Percentiles rank a stretch among this genome's conserved stretches.
phyloP scores from a whole-genome alignment of 2,113 vertebrate species.

The Collichthys lucidus region DNA sequence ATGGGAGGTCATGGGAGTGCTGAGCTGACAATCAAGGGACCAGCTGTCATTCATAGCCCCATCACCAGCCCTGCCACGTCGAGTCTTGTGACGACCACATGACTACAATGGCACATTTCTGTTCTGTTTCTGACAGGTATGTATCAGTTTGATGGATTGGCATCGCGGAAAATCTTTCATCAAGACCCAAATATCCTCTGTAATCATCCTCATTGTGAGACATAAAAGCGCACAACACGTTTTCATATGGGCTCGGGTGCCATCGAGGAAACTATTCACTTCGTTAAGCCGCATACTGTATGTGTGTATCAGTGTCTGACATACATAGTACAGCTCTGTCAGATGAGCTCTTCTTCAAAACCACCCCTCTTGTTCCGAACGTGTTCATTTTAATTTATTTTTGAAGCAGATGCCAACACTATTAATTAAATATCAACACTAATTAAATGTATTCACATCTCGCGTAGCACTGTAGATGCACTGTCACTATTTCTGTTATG shows the following conservation, averaged over 20 bases:
- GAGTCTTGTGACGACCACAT: conserved; percentile 48
- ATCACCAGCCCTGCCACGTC: conserved; percentile 43
- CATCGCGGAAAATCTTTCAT: conserved; percentile 55
- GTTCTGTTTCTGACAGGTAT: conserved; percentile 56
- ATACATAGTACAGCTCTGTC: neutral
- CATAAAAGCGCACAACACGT: conserved; percentile 16
- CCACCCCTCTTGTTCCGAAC: neutral
- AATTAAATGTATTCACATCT: neutral
- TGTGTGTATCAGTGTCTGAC: conserved; percentile 2
- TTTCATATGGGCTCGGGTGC: conserved; percentile 33
- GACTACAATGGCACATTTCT: conserved; percentile 65
- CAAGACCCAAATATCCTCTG: conserved; percentile 55
- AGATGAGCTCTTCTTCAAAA: neutral
- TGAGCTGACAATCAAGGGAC: conserved; percentile 65
- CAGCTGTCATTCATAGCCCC: conserved; percentile 60
- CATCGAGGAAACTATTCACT: conserved; percentile 13
- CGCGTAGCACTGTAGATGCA: neutral
- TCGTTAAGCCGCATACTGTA: neutral
- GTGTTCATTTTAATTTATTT: neutral
- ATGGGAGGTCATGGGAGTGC: conserved; percentile 68
- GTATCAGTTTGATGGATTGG: conserved; percentile 65
- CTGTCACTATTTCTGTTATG: neutral
- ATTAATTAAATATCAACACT: neutral
- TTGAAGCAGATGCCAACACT: neutral
- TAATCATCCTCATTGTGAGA: conserved; percentile 64